phyloP scores from a whole-genome alignment of 2,888 invertebrate genomes.

The Plagodis pulveraria region DNA sequence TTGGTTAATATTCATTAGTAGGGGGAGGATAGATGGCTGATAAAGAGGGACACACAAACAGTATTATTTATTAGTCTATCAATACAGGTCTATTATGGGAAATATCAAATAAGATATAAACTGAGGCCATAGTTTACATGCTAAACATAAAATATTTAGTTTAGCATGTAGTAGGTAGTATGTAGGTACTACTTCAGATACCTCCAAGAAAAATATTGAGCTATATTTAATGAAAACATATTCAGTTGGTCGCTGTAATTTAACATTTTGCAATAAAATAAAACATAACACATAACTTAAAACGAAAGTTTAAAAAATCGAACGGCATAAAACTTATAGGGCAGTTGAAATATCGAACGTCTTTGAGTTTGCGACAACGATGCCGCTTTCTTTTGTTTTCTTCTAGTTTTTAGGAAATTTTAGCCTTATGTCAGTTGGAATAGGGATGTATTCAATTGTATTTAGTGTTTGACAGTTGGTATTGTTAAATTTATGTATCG shows the following conservation, averaged over 20 bases:
- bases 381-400: slow-evolving; percentile 29
- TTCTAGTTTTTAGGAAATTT: slow-evolving; percentile 12
- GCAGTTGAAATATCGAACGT: slow-evolving; percentile 62
- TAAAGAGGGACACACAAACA: slow-evolving; percentile 44
- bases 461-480: slow-evolving; percentile 47
- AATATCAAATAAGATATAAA: not conserved
- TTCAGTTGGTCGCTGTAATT: no score
- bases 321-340: slow-evolving; percentile 30
- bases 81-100: slow-evolving; percentile 33
- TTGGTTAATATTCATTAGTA: slow-evolving; percentile 82
- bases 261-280: no score
- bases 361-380: slow-evolving; percentile 42
- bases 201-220: no score
- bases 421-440: slow-evolving; percentile 30
- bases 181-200: no score
- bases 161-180: no score
- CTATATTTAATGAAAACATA: no score
- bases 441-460: slow-evolving; percentile 49
- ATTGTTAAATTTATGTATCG: slow-evolving; percentile 60
- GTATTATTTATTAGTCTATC: slow-evolving; percentile 39
- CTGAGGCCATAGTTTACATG: not conserved
- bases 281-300: slow-evolving; percentile 2
- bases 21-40: slow-evolving; percentile 68
- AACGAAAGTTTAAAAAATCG: slow-evolving; percentile 19
- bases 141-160: no score